Percentiles rank a stretch among this genome's conserved stretches.
phyloP scores from a whole-genome alignment of 92 coral and sea anemone species.

The Hydrozoanthus gracilis region DNA sequence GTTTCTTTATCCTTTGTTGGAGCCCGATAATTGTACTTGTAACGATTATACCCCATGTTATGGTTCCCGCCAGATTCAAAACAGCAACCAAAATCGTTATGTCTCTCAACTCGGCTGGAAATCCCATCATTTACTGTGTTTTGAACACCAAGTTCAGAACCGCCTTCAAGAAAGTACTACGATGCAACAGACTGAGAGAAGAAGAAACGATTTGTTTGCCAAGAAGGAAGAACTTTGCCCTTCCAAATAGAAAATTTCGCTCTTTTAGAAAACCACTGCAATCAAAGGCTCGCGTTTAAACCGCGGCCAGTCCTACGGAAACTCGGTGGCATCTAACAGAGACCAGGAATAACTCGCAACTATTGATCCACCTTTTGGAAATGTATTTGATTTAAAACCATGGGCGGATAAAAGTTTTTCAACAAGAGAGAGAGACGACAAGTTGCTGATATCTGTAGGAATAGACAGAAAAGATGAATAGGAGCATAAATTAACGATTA shows the following conservation, averaged over 20 bases:
- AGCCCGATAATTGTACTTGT: constrained; percentile 22
- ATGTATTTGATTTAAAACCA: no score
- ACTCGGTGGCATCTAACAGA: no score
- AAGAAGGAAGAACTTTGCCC: not conserved
- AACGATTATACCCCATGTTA: constrained; percentile 3
- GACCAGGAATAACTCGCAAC: no score
- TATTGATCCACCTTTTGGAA: no score
- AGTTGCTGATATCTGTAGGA: no score
- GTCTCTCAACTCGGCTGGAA: constrained; percentile 40
- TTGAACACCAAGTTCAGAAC: constrained; percentile 17
- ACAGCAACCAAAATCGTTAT: constrained; percentile 18
- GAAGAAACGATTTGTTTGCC: not conserved
- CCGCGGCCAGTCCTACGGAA: no score
- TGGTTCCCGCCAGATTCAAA: constrained; percentile 16
- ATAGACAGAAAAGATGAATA: no score
- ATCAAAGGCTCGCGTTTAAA: not conserved
- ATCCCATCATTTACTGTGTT: constrained; percentile 42
- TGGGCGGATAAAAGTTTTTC: no score
- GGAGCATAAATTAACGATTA: no score
- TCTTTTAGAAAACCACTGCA: not conserved
- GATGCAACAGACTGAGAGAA: not conserved
- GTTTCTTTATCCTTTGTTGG: constrained; percentile 39
- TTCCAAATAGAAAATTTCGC: not conserved
- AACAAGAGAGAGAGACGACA: no score
- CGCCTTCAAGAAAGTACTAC: constrained; percentile 15